Evolutionary conservation across 1,140 invertebrate genomes (phyloP), one percentile per base, ranked within the genome.

Genomic region (Vollenhovia emeryi): DNA sequence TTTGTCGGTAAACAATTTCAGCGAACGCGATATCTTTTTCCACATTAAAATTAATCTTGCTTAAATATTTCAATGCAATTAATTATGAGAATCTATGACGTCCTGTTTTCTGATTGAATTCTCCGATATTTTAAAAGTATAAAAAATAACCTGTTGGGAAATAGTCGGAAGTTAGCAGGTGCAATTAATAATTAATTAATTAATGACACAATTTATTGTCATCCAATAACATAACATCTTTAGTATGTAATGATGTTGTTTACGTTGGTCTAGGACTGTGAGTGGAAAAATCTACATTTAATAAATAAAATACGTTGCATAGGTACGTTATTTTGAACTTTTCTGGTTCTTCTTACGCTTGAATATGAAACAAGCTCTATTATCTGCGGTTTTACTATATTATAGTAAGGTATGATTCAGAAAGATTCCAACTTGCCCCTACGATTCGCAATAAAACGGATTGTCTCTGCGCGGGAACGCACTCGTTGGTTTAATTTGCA

Each of bases 401-500:
- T 21, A 27, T 30, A 18, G 27, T 40, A 55, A 57, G 40, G 4
- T 5, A 57, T 18, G 40, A 74, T 57, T 57, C 13, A 18, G 15
- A 11, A 36, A 40, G 11, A 0, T 60, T 45, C 9, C 15, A 52
- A 5, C 36, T 30, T 40, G 48, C 40, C 24, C 36, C 48, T 83
- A 7, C 43, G 40, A 69, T n/a, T n/a, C n/a, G n/a, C n/a, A n/a
- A n/a, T 36, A 18, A 11, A 64, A 18, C 30, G 52, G 59, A 59
- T 55, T 40, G 33, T 68, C 33, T 64, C 48, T 24, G 30, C 21
- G 7, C 4, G 27, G 33, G 24, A 40, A 76, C 7, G n/a, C 9
- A 18, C 18, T 43, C 21, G 64, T 55, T 40, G 33, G 64, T 24
- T 71, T 82, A 82, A 84, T 84, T 84, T 84, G 45, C 57, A 52